phyloP scores from a whole-genome alignment of 2,888 invertebrate genomes.

The Eudasyphora cyanicolor region DNA sequence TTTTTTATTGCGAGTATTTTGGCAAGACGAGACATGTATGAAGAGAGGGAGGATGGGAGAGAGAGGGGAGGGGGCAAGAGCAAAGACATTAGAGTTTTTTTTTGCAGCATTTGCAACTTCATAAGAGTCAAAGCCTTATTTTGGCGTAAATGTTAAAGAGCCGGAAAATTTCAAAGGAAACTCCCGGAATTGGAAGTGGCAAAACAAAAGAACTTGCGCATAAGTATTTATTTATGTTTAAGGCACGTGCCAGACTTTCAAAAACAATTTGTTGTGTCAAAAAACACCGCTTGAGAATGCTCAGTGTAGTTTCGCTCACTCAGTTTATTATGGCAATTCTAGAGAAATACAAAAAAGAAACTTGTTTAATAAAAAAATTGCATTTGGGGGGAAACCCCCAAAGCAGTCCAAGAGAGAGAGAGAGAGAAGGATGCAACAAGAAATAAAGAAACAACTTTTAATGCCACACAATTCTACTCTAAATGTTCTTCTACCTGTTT shows the following conservation, averaged over 20 bases:
- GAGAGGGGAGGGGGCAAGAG: background rate
- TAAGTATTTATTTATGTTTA: slow-evolving; percentile 45
- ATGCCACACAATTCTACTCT: background rate
- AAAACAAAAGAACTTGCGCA: background rate
- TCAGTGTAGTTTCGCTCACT: background rate
- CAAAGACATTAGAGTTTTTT: background rate
- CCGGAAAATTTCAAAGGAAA: background rate
- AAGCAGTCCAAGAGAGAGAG: background rate
- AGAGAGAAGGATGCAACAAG: background rate
- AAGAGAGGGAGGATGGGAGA: no score
- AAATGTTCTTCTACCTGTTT: background rate
- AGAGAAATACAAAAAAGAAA: background rate
- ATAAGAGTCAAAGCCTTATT: background rate
- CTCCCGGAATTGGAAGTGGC: background rate
- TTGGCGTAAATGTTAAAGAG: slow-evolving; percentile 21
- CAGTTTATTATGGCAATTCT: background rate
- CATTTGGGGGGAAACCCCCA: background rate
- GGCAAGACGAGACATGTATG: no score
- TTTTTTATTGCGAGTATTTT: background rate
- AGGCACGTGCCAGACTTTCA: slow-evolving; percentile 40
- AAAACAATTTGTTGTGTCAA: slow-evolving; percentile 17
- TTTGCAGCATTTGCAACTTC: background rate
- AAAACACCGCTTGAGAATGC: background rate
- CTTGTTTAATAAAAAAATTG: slow-evolving; percentile 18
- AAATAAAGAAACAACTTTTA: background rate